phyloP scores from a whole-genome alignment of 1,140 invertebrate species.

The Lasioglossum baleicum region DNA sequence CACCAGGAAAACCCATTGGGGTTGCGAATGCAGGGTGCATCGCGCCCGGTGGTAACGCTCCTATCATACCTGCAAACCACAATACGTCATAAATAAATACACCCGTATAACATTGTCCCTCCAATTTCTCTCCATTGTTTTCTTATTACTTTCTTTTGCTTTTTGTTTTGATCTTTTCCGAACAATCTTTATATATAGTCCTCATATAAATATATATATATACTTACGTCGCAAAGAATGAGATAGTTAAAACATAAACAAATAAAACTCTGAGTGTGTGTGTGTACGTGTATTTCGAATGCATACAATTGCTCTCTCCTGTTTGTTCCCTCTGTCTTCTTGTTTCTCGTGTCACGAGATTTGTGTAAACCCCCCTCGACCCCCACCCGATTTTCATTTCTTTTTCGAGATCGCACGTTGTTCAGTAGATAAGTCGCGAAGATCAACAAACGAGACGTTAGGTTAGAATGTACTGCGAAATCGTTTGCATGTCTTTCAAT shows the following conservation, averaged over 20 bases:
- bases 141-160: too few species aligned
- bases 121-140: too few species aligned
- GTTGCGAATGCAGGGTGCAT: conserved; percentile 83
- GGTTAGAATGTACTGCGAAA: background rate
- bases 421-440: conserved; percentile 20
- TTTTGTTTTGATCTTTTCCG: background rate
- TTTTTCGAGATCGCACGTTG: conserved; percentile 14
- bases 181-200: conserved; percentile 21
- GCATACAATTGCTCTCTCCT: conserved; percentile 9
- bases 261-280: background rate
- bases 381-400: background rate
- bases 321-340: conserved; percentile 7
- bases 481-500: conserved; percentile 19
- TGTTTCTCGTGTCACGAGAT: background rate
- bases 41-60: conserved; percentile 84
- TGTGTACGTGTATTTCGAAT: background rate
- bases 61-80: conserved; percentile 84
- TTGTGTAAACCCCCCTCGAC: background rate
- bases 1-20: conserved; percentile 83
- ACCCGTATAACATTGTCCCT: background rate
- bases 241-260: conserved; percentile 31
- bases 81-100: conserved; percentile 28
- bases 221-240: conserved; percentile 57
- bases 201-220: conserved; percentile 4
- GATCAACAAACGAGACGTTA: background rate